These are phyloP conservation scores for Tinea trinotella DNA, from an alignment of 2,888 invertebrate genomes.

Conservation along the genomic window DNA sequence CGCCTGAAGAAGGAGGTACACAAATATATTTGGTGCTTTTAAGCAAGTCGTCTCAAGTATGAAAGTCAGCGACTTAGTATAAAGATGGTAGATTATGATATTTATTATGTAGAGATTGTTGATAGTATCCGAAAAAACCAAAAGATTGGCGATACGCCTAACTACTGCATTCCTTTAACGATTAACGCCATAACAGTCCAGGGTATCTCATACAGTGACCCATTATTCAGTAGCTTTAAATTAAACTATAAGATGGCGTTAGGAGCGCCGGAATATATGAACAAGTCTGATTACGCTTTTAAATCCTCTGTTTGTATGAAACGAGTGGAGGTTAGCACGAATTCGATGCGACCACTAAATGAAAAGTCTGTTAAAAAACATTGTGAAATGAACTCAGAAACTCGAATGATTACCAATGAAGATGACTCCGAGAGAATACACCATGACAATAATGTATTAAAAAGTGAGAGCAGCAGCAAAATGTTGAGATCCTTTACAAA, in stretches of 20 bases:
- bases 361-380: constrained; percentile 52
- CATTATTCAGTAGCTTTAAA: constrained; percentile 74
- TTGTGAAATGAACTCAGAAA: constrained; percentile 36
- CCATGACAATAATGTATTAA: constrained; percentile 66
- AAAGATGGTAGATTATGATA: constrained; percentile 72
- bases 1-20: constrained; percentile 74
- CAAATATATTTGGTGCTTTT: constrained; percentile 73
- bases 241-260: constrained; percentile 72
- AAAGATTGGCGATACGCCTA: constrained; percentile 72
- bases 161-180: constrained; percentile 72
- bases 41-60: constrained; percentile 68
- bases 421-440: constrained; percentile 48
- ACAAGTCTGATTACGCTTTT: constrained; percentile 76
- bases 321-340: constrained; percentile 63
- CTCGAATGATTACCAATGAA: constrained; percentile 44
- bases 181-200: constrained; percentile 75
- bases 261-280: constrained; percentile 69
- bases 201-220: constrained; percentile 75
- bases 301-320: constrained; percentile 73
- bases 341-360: constrained; percentile 55
- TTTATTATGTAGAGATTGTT: constrained; percentile 73
- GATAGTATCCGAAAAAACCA: constrained; percentile 74
- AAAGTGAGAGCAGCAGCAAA: constrained; percentile 34
- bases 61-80: constrained; percentile 71
- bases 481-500: constrained; percentile 53